These are phyloP conservation scores for Melanotaenia trifasciata DNA, from an alignment of 2,797 vertebrate species.

Conservation along the genomic window DNA sequence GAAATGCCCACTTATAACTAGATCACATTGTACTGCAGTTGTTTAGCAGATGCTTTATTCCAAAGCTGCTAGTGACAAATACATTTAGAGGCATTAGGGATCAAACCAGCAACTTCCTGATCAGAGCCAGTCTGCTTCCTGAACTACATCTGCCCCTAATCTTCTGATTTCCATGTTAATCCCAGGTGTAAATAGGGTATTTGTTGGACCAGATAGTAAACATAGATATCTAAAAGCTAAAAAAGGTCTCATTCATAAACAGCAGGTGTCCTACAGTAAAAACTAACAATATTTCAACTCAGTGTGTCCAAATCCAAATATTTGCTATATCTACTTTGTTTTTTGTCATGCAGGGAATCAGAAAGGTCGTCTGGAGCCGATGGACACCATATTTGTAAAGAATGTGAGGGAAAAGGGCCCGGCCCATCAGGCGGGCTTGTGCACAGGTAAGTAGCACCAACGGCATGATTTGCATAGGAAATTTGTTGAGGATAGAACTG, in stretches of 20 bases:
- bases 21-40: background rate
- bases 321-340: background rate
- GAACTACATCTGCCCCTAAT: background rate
- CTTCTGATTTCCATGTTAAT: background rate
- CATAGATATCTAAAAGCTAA: background rate
- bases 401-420: slow-evolving; percentile 94
- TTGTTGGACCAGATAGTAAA: background rate
- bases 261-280: background rate
- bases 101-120: background rate
- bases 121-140: background rate
- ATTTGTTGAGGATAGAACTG: slow-evolving; percentile 25
- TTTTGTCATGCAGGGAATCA: slow-evolving; percentile 70
- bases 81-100: background rate
- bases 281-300: background rate
- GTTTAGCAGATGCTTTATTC: background rate
- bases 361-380: slow-evolving; percentile 91
- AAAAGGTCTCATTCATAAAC: background rate
- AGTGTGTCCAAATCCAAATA: background rate
- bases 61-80: background rate
- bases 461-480: slow-evolving; percentile 67
- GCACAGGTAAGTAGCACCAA: slow-evolving; percentile 85
- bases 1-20: background rate
- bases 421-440: slow-evolving; percentile 92
- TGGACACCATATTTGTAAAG: slow-evolving; percentile 99
- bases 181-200: background rate